Evolutionary conservation across 2,113 vertebrate species (phyloP), one percentile per base, ranked within the genome.

Genomic region (Prietella phreatophila): DNA sequence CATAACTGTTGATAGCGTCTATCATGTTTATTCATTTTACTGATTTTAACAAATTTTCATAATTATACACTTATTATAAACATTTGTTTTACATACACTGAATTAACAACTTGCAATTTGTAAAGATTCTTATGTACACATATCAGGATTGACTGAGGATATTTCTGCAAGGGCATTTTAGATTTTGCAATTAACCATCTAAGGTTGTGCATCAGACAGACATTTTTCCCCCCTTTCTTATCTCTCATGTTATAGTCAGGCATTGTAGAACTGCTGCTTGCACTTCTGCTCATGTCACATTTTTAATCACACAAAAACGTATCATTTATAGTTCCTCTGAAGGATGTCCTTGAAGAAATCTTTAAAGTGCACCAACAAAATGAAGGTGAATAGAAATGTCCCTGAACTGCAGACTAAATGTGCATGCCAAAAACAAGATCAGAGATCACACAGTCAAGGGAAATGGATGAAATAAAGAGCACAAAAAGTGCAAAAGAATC

Each of bases 401-500:
- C 30, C 42, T 60, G 83, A 83, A 47, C 61, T 9, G 15, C 22
- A 20, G 30, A n/a, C 15, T 8, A n/a, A 63, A 53, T 53, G 69
- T 61, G 47, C 69, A 85, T 69, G 50, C 36, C 20, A 58, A 86
- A 86, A 71, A 36, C 13, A 71, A 84, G 42, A 60, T 65, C 36
- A 60, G 15, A 4, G 63, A 50, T 9, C 36, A 11, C 8, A 76
- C 69, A 58, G 63, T 56, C 58, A 84, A 20, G 58, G 30, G 30
- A 58, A 25, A 78, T 10, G 73, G 82, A 61, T 58, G 20, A 91
- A 88, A 88, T 27, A 85, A 83, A 55, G 87, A 61, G 7, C 0
- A 75, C 71, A 69, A 73, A 90, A 17, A 84, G 75, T 2, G 60
- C 65, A 84, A 63, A 73, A 60, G 67, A 91, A 94, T 92, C 80